Evolutionary conservation across 2,797 vertebrate genomes (phyloP).

Genomic region (Cyclopterus lumpus): DNA sequence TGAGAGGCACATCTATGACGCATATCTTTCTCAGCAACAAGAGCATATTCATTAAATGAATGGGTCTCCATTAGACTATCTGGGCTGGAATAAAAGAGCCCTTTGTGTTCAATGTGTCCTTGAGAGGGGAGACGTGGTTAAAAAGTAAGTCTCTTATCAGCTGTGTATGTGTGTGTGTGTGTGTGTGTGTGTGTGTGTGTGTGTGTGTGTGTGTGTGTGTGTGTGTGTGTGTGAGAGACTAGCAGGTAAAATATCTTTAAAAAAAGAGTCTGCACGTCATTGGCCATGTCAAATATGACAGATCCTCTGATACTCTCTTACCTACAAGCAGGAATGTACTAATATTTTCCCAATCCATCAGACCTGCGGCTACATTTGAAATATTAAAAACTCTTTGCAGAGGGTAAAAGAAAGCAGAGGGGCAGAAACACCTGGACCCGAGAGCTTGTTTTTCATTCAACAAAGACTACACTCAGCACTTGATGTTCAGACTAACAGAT

Average conservation of each 20-base stretch:
- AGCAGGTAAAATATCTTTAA: slow-evolving; percentile 72
- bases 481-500: slow-evolving; percentile 8
- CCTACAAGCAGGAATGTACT: slow-evolving; percentile 77
- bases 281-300: slow-evolving; percentile 73
- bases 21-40: slow-evolving; percentile 51
- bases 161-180: slow-evolving; percentile 18
- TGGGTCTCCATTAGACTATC: slow-evolving; percentile 52
- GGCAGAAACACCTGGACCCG: slow-evolving; percentile 58
- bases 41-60: slow-evolving; percentile 59
- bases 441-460: slow-evolving; percentile 53
- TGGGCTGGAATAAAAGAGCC: slow-evolving; percentile 64
- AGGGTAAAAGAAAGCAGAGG: slow-evolving; percentile 52
- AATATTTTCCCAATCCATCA: slow-evolving; percentile 83
- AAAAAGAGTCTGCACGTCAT: slow-evolving; percentile 65
- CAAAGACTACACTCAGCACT: slow-evolving; percentile 46
- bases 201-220: slow-evolving; percentile 1
- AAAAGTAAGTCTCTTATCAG: slow-evolving; percentile 82
- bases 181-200: slow-evolving; percentile 10
- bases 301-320: slow-evolving; percentile 67
- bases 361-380: slow-evolving; percentile 55
- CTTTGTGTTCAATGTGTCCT: slow-evolving; percentile 81
- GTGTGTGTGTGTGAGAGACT: background rate
- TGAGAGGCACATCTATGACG: slow-evolving; percentile 43
- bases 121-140: slow-evolving; percentile 77
- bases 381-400: slow-evolving; percentile 69